Evolutionary conservation across 2,113 vertebrate genomes (phyloP), one percentile per base, ranked within the genome.

Genomic region (Emydura subglobosa): DNA sequence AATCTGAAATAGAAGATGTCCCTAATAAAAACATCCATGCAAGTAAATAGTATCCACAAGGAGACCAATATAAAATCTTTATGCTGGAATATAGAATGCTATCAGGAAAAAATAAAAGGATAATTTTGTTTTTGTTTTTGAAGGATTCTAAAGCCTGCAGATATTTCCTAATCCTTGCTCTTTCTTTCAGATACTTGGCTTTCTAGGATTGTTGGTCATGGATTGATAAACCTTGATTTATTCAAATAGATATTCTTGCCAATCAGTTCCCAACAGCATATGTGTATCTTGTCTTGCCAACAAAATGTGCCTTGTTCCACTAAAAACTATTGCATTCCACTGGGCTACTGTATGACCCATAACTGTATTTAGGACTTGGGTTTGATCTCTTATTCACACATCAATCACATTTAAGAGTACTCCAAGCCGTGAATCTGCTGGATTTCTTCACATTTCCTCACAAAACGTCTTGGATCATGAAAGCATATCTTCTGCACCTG

Each of bases 391-490:
- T 79, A 24, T n/a, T 27, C 19, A 79, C 29, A 53, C 42, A 76
- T 54, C 50, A 79, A 42, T 79, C 85, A 89, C 19, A 4, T 87
- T 81, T n/a, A 29, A 49, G 24, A 85, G 17, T 11, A 11, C 3
- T 7, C 3, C 1, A 2, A 17, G 2, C 19, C 3, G 34, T 39
- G 74, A 86, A 31, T 1, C 3, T 34, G 42, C 21, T 10, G 53
- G 59, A n/a, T 78, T 55, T 53, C 44, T 39, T 22, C 22, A 3
- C 0, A 2, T 44, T 34, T 22, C 8, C 83, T 1, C 0, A 76
- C 27, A 76, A 76, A 86, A 76, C n/a, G 10, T n/a, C n/a, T 42
- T 39, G 50, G 24, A 7, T 4, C 29, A 42, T 27, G 53, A 86
- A 39, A 49, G 25, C 25, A 72, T 53, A 51, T 59, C 85, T 54